Evolutionary conservation across 53 echinoderm and acorn worm species (phyloP).

Genomic region (Arbacia lixula): DNA sequence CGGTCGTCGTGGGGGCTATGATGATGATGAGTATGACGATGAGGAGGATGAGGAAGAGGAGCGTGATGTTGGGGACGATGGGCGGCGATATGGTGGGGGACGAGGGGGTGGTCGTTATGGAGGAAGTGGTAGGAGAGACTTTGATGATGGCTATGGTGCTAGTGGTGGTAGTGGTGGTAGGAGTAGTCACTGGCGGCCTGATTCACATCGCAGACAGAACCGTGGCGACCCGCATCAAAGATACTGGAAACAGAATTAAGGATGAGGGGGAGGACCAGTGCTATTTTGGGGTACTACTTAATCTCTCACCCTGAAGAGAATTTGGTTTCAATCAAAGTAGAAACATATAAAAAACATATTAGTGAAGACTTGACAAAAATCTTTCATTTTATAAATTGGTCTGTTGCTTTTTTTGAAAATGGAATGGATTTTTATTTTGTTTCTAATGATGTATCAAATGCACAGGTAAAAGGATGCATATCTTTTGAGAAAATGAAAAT

Average conservation of each 20-base stretch:
- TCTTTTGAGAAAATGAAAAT: no score
- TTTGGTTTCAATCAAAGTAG: no score
- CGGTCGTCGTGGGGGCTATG: background rate
- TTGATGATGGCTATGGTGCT: background rate
- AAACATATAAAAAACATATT: no score
- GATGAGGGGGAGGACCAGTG: no score
- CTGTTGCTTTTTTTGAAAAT: no score
- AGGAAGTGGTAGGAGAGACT: background rate
- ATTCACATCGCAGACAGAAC: background rate
- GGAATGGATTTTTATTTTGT: no score
- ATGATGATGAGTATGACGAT: constrained; percentile 23
- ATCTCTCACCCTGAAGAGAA: no score
- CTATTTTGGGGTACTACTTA: no score
- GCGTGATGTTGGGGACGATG: background rate
- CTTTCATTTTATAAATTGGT: no score
- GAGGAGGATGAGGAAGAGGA: constrained; percentile 2
- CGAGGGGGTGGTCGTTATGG: background rate
- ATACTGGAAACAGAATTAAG: constrained; percentile 13
- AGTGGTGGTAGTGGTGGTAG: background rate
- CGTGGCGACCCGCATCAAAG: background rate
- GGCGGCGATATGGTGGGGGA: background rate
- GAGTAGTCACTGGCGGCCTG: constrained; percentile 31
- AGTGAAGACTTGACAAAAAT: no score
- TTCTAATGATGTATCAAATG: no score
- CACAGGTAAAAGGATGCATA: no score